phyloP scores from a whole-genome alignment of 2,888 invertebrate genomes.

The Allygus modestus region DNA sequence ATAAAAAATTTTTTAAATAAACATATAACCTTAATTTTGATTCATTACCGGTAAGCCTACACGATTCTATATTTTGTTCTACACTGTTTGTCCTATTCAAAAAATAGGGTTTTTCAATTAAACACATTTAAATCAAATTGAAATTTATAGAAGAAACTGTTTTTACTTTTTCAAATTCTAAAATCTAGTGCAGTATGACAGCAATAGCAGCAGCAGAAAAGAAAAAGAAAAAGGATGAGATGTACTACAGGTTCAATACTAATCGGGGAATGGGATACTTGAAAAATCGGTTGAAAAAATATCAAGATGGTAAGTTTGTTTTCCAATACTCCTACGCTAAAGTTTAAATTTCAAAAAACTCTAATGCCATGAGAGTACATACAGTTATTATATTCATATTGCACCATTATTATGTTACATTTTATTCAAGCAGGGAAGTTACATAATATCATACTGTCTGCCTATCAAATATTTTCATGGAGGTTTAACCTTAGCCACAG shows the following conservation, averaged over 20 bases:
- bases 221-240: constrained; percentile 60
- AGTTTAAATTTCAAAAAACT: no score
- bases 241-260: constrained; percentile 56
- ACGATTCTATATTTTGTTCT: no score
- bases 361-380: background rate
- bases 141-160: background rate
- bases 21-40: no score
- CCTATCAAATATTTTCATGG: no score
- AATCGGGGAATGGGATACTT: constrained; percentile 44
- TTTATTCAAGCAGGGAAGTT: no score
- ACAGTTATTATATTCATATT: background rate
- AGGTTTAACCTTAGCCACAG: no score
- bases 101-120: no score
- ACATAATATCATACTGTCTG: no score
- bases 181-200: constrained; percentile 19
- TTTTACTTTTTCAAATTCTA: background rate
- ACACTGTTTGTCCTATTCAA: no score
- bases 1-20: no score
- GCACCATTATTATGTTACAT: background rate
- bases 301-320: constrained; percentile 21
- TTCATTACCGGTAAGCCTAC: no score
- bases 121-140: background rate
- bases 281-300: constrained; percentile 26
- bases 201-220: constrained; percentile 52
- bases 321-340: no score